These are phyloP conservation scores for Zygaena filipendulae DNA, from an alignment of 2,888 invertebrate species.

Conservation along the genomic window DNA sequence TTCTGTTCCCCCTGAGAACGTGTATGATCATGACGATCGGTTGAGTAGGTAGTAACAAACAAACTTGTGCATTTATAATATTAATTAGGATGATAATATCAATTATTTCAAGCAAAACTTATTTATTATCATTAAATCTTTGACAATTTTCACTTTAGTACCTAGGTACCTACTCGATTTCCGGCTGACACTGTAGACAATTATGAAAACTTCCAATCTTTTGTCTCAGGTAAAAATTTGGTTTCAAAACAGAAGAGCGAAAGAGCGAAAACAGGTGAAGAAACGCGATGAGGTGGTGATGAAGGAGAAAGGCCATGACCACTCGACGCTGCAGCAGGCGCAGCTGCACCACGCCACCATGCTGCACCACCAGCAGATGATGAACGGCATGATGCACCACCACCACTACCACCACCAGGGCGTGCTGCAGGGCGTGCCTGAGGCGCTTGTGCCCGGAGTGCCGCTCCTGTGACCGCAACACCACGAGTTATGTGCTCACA, in stretches of 20 bases:
- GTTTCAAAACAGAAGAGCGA: conserved; percentile 94
- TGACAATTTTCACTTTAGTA: too few relatives aligned
- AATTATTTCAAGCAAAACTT: too few relatives aligned
- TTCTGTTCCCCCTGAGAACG: too few relatives aligned
- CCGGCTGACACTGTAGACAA: too few relatives aligned
- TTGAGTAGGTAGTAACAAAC: too few relatives aligned
- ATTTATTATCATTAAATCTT: too few relatives aligned
- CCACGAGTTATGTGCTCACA: conserved; percentile 36
- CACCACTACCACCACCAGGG: conserved; percentile 65
- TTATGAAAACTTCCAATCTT: not conserved
- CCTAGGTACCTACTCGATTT: too few relatives aligned
- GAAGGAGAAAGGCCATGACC: conserved; percentile 70
- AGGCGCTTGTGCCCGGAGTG: conserved; percentile 52
- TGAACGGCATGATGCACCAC: conserved; percentile 65
- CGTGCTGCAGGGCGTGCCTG: conserved; percentile 60
- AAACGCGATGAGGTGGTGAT: conserved; percentile 80
- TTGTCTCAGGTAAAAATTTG: conserved; percentile 75
- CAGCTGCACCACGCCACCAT: conserved; percentile 64
- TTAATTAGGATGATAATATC: too few relatives aligned
- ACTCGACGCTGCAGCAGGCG: conserved; percentile 58
- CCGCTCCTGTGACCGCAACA: conserved; percentile 61
- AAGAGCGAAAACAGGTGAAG: conserved; percentile 90
- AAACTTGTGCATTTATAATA: too few relatives aligned
- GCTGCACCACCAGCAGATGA: conserved; percentile 66
- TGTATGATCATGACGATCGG: too few relatives aligned